A percentile compares a stretch with the other conserved stretches of the same genome.
Evolutionary conservation across 2,888 invertebrate genomes (phyloP).

Genomic region (Amblyteles armatorius): DNA sequence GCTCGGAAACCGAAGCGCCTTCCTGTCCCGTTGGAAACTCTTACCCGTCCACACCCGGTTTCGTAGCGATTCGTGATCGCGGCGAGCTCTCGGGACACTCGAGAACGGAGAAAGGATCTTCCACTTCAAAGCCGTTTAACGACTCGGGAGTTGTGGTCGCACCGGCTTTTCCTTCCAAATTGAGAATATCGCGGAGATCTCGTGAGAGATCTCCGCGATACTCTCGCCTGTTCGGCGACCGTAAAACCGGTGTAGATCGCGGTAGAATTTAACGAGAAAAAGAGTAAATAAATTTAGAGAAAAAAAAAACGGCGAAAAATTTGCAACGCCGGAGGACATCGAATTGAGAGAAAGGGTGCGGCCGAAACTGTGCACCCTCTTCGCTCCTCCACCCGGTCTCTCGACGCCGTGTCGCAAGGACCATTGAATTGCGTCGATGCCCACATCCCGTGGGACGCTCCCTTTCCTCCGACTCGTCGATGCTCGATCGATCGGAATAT

Average conservation of each 20-base stretch:
- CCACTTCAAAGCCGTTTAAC: not conserved
- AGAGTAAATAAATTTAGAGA: not conserved
- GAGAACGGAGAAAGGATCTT: constrained; percentile 13
- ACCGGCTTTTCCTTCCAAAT: not conserved
- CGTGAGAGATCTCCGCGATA: too few relatives aligned
- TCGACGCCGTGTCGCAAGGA: constrained; percentile 28
- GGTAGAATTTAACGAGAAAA: not conserved
- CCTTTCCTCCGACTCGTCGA: not conserved
- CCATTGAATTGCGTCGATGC: constrained; percentile 36
- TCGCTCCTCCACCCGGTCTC: constrained; percentile 14
- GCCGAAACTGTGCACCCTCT: constrained; percentile 52
- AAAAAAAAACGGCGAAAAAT: not conserved
- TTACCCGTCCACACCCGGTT: constrained; percentile 13
- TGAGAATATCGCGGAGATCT: too few relatives aligned
- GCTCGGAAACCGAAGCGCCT: constrained; percentile 10
- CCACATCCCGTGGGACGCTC: not conserved
- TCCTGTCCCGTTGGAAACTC: constrained; percentile 10
- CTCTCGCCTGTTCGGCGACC: too few relatives aligned
- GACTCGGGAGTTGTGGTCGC: not conserved
- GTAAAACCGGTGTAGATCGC: not conserved
- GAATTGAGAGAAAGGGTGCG: constrained; percentile 58
- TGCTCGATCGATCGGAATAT: not conserved
- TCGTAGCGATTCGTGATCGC: constrained; percentile 1
- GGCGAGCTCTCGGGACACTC: not conserved
- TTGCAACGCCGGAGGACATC: not conserved